A percentile compares a stretch with the other conserved stretches of the same genome.
phyloP scores from a whole-genome alignment of 2,888 invertebrate species.

The Drosophila putrida region DNA sequence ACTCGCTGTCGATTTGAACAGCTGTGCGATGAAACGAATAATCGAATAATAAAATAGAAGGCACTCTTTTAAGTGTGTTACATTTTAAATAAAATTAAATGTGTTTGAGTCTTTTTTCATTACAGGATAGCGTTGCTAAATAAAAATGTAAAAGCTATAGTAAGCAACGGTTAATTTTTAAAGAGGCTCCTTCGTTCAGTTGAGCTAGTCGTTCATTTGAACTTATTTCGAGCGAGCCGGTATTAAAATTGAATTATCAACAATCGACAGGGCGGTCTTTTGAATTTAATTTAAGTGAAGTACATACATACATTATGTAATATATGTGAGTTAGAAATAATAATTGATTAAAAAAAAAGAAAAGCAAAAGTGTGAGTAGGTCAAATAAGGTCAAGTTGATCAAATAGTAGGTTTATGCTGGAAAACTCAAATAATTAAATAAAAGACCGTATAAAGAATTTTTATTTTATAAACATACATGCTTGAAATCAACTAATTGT shows the following conservation, averaged over 20 bases:
- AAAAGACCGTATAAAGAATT: not conserved
- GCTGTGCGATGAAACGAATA: constrained; percentile 21
- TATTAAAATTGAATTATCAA: not conserved
- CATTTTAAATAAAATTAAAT: no score
- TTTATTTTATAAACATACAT: not conserved
- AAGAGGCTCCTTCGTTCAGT: not conserved
- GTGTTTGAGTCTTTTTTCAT: not conserved
- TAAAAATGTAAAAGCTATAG: not conserved
- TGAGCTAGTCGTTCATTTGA: constrained; percentile 5
- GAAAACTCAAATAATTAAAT: no score
- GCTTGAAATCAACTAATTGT: no score
- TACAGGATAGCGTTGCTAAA: not conserved
- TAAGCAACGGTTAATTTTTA: no score
- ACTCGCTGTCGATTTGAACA: constrained; percentile 15
- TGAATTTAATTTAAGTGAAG: constrained; percentile 3
- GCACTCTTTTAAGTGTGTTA: not conserved
- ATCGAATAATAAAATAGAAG: constrained; percentile 17
- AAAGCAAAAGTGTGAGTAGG: not conserved
- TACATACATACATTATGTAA: not conserved
- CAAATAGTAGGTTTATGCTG: not conserved
- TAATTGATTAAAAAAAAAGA: not conserved
- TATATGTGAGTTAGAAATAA: no score
- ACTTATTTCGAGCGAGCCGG: not conserved
- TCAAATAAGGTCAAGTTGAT: no score
- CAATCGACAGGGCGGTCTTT: constrained; percentile 30